Evolutionary conservation across 2,797 vertebrate species (phyloP), one percentile per base, ranked within the genome.

Genomic region (Fratercula arctica): DNA sequence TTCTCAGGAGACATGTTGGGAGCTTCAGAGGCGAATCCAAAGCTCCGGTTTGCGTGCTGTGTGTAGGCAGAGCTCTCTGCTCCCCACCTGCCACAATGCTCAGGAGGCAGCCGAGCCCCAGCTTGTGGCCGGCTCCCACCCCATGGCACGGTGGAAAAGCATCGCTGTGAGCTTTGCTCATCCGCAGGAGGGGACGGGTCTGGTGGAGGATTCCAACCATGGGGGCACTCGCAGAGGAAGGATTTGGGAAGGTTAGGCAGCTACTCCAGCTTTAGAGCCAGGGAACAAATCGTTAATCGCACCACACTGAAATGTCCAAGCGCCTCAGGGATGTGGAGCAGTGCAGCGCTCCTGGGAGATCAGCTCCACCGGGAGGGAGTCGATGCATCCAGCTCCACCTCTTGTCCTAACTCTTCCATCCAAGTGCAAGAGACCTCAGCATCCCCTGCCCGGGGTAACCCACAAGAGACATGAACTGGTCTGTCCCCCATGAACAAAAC

Each of bases 401-500:
- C 59, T 19, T 28, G 31, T 59, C 53, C 59, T 67, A 67, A 72
- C n/a, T 31, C n/a, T 64, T 84, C 63, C 54, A 77, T 50, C 53
- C 20, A 19, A 19, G 10, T 0, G n/a, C 45, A 29, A 70, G 33
- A 89, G 23, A 92, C 45, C 37, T 61, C 10, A 0, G 76, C 72
- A 53, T 25, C 2, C 17, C 46, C 64, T 59, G 41, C 74, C 68
- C 1, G 2, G 26, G 16, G 57, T 11, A 73, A 77, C 45, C 74
- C 59, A 0, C 5, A 10, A 92, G 46, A 88, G 35, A 57, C 4
- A 6, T 2, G 0, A 37, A 54, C 43, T 0, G 0, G 3, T 29
- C 33, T 64, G 57, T 64, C 10, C 41, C 68, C 26, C 25, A 5
- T 4, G 15, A 50, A 56, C 13, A 60, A 70, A 82, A 41, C 11